Conservation (phyloP, 2,888 invertebrate species). For the Quadroppia sp. region DNA sequence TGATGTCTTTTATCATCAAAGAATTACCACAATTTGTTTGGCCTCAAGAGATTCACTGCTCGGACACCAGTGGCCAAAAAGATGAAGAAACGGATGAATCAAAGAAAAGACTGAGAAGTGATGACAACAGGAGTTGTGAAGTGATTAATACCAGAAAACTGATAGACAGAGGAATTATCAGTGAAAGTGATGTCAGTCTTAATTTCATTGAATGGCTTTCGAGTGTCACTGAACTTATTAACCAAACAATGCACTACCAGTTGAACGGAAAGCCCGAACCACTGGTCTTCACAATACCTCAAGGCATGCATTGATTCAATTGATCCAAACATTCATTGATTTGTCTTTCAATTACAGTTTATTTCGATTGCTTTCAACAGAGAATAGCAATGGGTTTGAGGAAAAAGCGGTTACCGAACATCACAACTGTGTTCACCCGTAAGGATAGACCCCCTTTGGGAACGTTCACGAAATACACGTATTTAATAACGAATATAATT, state of each 20-base stretch:
- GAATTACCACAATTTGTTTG: constrained; percentile 49
- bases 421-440: constrained; percentile 60
- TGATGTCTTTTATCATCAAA: constrained; percentile 60
- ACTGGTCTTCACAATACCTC: constrained; percentile 66
- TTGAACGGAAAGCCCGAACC: constrained; percentile 63
- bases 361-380: constrained; percentile 68
- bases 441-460: constrained; percentile 63
- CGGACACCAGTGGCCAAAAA: too few species aligned
- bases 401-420: constrained; percentile 64
- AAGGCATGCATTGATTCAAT: constrained; percentile 53
- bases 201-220: constrained; percentile 68
- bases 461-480: constrained; percentile 65
- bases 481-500: constrained; percentile 67
- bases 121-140: background rate
- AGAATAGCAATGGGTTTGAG: constrained; percentile 63
- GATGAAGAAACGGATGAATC: background rate
- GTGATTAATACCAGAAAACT: constrained; percentile 17
- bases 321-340: background rate
- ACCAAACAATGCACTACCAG: constrained; percentile 68
- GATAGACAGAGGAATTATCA: constrained; percentile 18
- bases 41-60: background rate
- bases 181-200: constrained; percentile 48
- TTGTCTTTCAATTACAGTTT: constrained; percentile 49
- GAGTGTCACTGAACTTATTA: constrained; percentile 70
- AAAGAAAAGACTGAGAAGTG: background rate